Percentiles rank a stretch among this genome's conserved stretches.
Conservation (phyloP, 1,140 invertebrate genomes). For the Pachyrhynchus sulphureomaculatus region DNA sequence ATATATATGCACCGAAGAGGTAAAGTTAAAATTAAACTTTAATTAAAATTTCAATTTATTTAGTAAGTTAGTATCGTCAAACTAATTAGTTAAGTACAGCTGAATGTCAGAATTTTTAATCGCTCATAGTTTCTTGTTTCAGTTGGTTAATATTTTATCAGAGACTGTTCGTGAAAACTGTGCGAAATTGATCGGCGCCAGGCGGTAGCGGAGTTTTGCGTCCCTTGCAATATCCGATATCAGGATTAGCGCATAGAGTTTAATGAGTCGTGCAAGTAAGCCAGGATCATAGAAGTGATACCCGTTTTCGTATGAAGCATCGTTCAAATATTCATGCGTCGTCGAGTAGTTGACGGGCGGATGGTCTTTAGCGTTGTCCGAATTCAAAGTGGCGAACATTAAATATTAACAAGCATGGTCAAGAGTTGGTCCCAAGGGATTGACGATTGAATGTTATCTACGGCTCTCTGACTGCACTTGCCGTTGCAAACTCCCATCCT, state of each 20-base stretch:
- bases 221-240: constrained; percentile 48
- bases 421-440: constrained; percentile 36
- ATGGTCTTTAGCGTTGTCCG: constrained; percentile 34
- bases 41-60: too few species aligned
- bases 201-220: constrained; percentile 8
- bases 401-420: constrained; percentile 46
- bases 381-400: constrained; percentile 38
- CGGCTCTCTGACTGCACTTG: constrained; percentile 39
- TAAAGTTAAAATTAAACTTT: too few species aligned
- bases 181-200: constrained; percentile 1
- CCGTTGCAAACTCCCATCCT: constrained; percentile 44
- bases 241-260: constrained; percentile 50
- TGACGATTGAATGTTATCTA: constrained; percentile 43
- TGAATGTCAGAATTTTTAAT: too few species aligned
- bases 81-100: too few species aligned
- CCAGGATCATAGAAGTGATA: constrained; percentile 50
- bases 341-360: constrained; percentile 27
- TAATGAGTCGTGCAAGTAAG: constrained; percentile 54
- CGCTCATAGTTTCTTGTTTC: too few species aligned
- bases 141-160: too few species aligned
- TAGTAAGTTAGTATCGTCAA: too few species aligned
- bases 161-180: background rate
- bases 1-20: too few species aligned
- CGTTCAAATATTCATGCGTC: constrained; percentile 51
- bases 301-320: constrained; percentile 43